These are phyloP conservation scores for Drosophila bipectinata DNA, from an alignment of 1,140 invertebrate genomes.

Conservation along the genomic window DNA sequence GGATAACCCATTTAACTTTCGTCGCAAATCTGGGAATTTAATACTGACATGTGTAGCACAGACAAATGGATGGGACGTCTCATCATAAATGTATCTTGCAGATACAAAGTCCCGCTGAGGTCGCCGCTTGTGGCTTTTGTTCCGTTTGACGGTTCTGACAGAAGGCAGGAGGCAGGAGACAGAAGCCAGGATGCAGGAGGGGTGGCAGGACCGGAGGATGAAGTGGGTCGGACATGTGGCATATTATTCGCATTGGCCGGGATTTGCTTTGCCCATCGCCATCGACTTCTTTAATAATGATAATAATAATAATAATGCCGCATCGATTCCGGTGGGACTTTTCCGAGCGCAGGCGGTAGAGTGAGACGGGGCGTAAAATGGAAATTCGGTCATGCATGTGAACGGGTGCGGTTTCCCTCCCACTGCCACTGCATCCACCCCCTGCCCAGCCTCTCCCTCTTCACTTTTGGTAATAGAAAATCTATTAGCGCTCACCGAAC, in stretches of 20 bases:
- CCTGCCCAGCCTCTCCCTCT: background rate
- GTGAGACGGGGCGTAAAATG: conserved; percentile 70
- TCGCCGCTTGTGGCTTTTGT: conserved; percentile 48
- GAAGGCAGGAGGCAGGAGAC: background rate
- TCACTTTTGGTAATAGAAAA: conserved; percentile 65
- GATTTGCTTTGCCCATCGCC: conserved; percentile 46
- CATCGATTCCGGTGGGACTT: conserved; percentile 68
- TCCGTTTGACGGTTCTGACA: conserved; percentile 4
- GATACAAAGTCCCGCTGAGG: conserved; percentile 46
- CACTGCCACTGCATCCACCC: background rate
- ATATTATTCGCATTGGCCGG: conserved; percentile 66
- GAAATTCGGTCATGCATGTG: conserved; percentile 74
- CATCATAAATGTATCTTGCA: conserved; percentile 8
- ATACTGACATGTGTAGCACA: conserved; percentile 70
- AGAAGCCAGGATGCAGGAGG: conserved; percentile 3
- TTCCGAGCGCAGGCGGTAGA: background rate
- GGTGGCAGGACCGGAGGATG: background rate
- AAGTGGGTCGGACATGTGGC: conserved; percentile 53
- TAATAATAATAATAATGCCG: conserved; percentile 64
- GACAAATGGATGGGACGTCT: conserved; percentile 11
- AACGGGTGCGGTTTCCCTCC: conserved; percentile 25
- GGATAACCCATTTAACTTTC: conserved; percentile 70
- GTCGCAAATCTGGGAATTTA: conserved; percentile 51
- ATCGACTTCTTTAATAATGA: conserved; percentile 77
- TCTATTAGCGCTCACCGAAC: conserved; percentile 65